Evolutionary conservation across 2,888 invertebrate species (phyloP).

Genomic region (Clitarchus hookeri): DNA sequence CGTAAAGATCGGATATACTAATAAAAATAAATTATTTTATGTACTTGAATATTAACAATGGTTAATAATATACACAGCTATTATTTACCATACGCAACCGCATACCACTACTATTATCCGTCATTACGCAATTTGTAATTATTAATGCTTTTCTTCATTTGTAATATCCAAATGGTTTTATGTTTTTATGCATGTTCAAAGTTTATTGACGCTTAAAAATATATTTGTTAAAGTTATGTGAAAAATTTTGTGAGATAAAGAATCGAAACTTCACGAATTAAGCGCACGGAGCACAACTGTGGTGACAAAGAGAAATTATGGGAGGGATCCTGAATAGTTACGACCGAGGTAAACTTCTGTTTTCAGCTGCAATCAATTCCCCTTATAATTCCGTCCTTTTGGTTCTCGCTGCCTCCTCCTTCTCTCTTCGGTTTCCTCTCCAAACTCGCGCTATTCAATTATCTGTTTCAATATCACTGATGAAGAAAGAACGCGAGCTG

Average conservation of each 20-base stretch:
- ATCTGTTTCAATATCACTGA: slow-evolving; percentile 14
- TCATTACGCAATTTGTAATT: too few relatives aligned
- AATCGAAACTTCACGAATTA: background rate
- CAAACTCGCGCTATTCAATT: background rate
- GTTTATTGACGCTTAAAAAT: too few relatives aligned
- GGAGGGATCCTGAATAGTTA: background rate
- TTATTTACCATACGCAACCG: too few relatives aligned
- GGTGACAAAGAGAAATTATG: background rate
- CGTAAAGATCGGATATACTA: too few relatives aligned
- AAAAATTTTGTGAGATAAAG: background rate
- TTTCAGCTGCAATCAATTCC: slow-evolving; percentile 14
- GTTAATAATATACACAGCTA: too few relatives aligned
- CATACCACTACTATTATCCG: too few relatives aligned
- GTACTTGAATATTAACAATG: too few relatives aligned
- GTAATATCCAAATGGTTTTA: too few relatives aligned
- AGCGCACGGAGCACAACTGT: background rate
- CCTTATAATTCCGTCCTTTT: slow-evolving; percentile 14
- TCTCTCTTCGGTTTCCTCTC: background rate
- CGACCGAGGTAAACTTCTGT: slow-evolving; percentile 9
- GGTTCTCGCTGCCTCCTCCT: background rate
- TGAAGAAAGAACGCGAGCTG: slow-evolving; percentile 9
- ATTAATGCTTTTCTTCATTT: too few relatives aligned
- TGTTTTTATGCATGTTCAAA: too few relatives aligned
- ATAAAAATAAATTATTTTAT: too few relatives aligned
- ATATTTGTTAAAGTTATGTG: too few relatives aligned